Conservation (phyloP, 2,797 vertebrate species). For the Philypnodon macrostomus region DNA sequence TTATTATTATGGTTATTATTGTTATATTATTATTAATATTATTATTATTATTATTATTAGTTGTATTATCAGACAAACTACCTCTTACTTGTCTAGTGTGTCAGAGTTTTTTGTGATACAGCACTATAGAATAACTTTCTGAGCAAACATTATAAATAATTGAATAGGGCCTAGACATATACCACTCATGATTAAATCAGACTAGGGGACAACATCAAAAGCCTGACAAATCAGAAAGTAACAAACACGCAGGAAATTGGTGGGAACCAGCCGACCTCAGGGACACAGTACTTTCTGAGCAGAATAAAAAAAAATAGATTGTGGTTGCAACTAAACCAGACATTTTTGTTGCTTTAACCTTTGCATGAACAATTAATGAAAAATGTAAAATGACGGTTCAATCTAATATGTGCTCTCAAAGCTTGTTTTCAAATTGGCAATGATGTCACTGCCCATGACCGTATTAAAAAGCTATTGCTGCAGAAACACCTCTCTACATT, state of each 20-base stretch:
- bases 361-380: slow-evolving; percentile 32
- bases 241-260: slow-evolving; percentile 19
- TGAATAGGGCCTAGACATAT: slow-evolving; percentile 50
- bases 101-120: no score
- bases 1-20: no score
- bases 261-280: slow-evolving; percentile 24
- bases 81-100: no score
- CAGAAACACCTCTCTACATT: slow-evolving; percentile 30
- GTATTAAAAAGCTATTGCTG: slow-evolving; percentile 41
- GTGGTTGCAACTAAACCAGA: background rate
- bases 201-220: slow-evolving; percentile 42
- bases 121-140: no score
- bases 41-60: no score
- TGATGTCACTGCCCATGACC: slow-evolving; percentile 31
- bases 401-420: slow-evolving; percentile 51
- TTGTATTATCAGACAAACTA: no score
- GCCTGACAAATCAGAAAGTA: slow-evolving; percentile 13
- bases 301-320: slow-evolving; percentile 21
- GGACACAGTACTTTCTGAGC: slow-evolving; percentile 30
- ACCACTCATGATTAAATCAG: slow-evolving; percentile 46
- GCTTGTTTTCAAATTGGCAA: slow-evolving; percentile 29
- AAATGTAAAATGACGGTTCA: slow-evolving; percentile 38
- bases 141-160: slow-evolving; percentile 49
- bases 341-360: background rate
- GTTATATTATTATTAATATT: no score